Evolutionary conservation across 2,113 vertebrate genomes (phyloP), one percentile per base, ranked within the genome.

Genomic region (Mormoops blainvillei): DNA sequence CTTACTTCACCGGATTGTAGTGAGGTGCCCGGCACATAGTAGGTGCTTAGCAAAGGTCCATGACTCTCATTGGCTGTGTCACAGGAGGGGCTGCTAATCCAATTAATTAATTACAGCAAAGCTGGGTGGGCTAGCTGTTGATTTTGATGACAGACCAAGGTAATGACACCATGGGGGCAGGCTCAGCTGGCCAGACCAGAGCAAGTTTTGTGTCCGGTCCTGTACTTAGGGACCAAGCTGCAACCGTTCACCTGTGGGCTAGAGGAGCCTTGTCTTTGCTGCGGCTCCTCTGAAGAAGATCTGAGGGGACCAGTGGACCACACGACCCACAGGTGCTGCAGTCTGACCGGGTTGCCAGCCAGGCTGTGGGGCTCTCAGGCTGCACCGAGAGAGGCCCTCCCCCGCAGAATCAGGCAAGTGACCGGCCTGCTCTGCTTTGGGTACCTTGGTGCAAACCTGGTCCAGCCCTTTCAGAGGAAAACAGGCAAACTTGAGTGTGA

Each of bases 51-150:
- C 54, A 38, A 11, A 20, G 2, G 31, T 26, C 76, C 56, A 0
- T 63, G 41, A 19, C 31, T 61, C 43, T 65, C 4, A 3, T 28
- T 48, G 12, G 45, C 33, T n/a, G n/a, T 2, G 1, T 56, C 61
- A 4, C 0, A 1, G 45, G 84, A 58, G 28, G 54, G 45, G 81
- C 0, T 36, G 71, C 65, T 7, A 36, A 13, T 28, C 13, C 41
- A 43, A 0, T 22, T 28, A 26, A 11, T 5, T 41, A 4, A 71
- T n/a, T 0, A 1, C 63, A 1, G 31, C 41, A 11, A n/a, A 36
- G 13, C 70, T 28, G 74, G 28, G 63, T 63, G 81, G 85, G 61
- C 18, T 13, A 2, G 73, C 86, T 56, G 71, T 28, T 31, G 80
- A 58, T 77, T 78, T 68, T 33, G 67, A 81, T 61, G 76, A 33